phyloP scores from a whole-genome alignment of 2,113 vertebrate genomes.

The Murina feae region DNA sequence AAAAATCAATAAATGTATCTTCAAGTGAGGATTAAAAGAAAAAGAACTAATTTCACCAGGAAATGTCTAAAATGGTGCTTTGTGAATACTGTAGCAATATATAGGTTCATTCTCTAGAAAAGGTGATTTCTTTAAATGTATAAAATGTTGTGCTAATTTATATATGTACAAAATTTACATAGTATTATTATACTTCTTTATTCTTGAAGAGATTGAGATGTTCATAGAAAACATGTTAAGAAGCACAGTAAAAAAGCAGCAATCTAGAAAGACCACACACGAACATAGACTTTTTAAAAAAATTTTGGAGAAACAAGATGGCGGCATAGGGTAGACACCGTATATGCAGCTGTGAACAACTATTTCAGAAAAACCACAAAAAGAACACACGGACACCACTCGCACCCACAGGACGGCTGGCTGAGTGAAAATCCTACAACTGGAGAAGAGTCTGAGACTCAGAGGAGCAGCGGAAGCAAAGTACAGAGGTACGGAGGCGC shows the following conservation, averaged over 20 bases:
- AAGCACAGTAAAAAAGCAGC: background rate
- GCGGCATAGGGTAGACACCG: too few relatives aligned
- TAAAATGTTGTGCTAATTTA: background rate
- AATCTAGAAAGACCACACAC: background rate
- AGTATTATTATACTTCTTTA: background rate
- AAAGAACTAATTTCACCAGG: background rate
- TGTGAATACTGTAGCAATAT: background rate
- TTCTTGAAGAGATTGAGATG: background rate
- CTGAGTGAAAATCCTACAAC: too few relatives aligned
- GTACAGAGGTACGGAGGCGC: too few relatives aligned
- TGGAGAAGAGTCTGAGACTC: too few relatives aligned
- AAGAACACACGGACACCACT: too few relatives aligned
- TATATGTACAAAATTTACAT: background rate
- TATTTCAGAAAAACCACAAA: too few relatives aligned
- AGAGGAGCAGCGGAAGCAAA: too few relatives aligned
- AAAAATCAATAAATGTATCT: background rate
- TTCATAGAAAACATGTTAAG: background rate
- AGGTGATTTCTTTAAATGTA: background rate
- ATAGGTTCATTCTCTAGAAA: background rate
- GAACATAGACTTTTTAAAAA: too few relatives aligned
- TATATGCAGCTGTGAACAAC: too few relatives aligned
- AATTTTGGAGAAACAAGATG: too few relatives aligned
- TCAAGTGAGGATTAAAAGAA: background rate
- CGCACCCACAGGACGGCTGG: too few relatives aligned
- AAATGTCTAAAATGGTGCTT: background rate